phyloP scores from a whole-genome alignment of 2,888 invertebrate species.

The Acronicta aceris region DNA sequence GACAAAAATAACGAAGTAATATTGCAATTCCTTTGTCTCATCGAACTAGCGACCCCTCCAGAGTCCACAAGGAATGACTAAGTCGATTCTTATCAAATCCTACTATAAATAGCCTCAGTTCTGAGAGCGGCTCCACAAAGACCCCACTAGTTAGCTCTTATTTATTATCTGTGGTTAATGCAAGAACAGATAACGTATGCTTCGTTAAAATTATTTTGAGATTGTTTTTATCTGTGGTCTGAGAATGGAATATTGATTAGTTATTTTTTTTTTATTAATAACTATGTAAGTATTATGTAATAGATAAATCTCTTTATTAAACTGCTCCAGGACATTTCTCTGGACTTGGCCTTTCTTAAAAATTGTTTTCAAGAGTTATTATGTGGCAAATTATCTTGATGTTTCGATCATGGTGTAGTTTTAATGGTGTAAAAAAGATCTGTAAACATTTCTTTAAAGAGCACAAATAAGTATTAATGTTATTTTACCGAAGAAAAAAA shows the following conservation, averaged over 20 bases:
- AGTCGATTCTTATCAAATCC: slow-evolving; percentile 57
- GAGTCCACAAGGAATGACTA: slow-evolving; percentile 48
- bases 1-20: neutral
- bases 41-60: slow-evolving; percentile 25
- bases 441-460: too few relatives aligned
- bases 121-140: slow-evolving; percentile 55
- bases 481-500: too few relatives aligned
- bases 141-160: slow-evolving; percentile 37
- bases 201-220: slow-evolving; percentile 47
- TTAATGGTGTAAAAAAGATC: too few relatives aligned
- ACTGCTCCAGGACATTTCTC: too few relatives aligned
- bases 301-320: too few relatives aligned
- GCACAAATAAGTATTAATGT: too few relatives aligned
- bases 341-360: too few relatives aligned
- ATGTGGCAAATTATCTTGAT: too few relatives aligned
- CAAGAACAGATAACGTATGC: slow-evolving; percentile 50
- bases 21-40: slow-evolving; percentile 45
- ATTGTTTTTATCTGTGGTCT: slow-evolving; percentile 27
- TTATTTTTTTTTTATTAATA: neutral
- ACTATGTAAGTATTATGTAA: too few relatives aligned
- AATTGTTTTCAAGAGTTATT: too few relatives aligned
- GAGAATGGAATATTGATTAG: slow-evolving; percentile 29
- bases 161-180: slow-evolving; percentile 57
- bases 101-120: slow-evolving; percentile 51
- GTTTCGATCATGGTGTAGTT: too few relatives aligned